These are phyloP conservation scores for Hippoglossus stenolepis DNA, from an alignment of 2,113 vertebrate genomes.

Conservation along the genomic window DNA sequence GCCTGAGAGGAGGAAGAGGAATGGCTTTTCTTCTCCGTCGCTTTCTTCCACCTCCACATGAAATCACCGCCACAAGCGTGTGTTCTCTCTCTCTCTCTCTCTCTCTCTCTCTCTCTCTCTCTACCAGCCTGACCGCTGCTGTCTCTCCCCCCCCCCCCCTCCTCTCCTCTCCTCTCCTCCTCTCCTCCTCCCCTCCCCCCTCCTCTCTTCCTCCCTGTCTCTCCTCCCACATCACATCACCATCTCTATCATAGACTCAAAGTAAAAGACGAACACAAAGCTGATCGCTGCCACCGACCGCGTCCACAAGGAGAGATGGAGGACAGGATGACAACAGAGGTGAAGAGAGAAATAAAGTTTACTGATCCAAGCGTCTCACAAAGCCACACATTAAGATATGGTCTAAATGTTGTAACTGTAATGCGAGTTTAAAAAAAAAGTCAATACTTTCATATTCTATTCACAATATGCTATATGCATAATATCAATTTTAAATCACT, in stretches of 20 bases:
- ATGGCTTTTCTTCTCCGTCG: constrained; percentile 5
- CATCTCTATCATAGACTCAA: neutral
- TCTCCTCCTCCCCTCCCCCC: constrained; percentile 21
- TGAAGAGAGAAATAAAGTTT: too few species aligned
- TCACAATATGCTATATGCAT: too few species aligned
- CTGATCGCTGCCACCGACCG: too few species aligned
- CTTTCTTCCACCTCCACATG: constrained; percentile 29
- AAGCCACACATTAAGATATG: too few species aligned
- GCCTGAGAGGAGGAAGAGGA: constrained; percentile 3
- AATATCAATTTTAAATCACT: too few species aligned
- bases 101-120: constrained; percentile 10
- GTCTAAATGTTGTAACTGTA: too few species aligned
- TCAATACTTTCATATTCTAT: too few species aligned
- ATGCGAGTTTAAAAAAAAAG: too few species aligned
- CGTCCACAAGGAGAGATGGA: too few species aligned
- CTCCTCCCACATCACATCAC: constrained; percentile 39
- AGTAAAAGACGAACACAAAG: constrained; percentile 9
- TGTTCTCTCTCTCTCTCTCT: neutral
- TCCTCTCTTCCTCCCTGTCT: constrained; percentile 27
- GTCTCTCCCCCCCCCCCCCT: neutral
- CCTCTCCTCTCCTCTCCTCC: constrained; percentile 19
- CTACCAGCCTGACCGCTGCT: neutral
- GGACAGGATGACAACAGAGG: too few species aligned
- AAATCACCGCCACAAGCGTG: constrained; percentile 23
- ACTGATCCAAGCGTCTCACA: neutral